Base-by-base conservation (phyloP, 2,888 invertebrate species). In the Pterobdella sp. region DNA sequence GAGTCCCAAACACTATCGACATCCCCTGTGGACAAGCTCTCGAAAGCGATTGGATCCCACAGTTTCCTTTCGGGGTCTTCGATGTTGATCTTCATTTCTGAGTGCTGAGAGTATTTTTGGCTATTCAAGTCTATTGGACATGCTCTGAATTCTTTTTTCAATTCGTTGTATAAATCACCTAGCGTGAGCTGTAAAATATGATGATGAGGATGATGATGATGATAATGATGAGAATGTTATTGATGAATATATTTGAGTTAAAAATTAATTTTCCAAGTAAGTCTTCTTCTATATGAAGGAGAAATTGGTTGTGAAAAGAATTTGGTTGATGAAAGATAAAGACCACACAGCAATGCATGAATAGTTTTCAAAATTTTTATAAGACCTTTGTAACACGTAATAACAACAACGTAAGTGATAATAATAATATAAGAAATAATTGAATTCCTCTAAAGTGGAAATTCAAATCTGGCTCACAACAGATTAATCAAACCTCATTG, bases 31-130 rank as follows among this genome's bases (percentile, higher is more conserved):
- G 10, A 7, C 26, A 63, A 10, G 14, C 31, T 29, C 68, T 37
- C 18, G 36, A 4, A 29, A 1, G 31, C 72, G 26, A 75, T 49
- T 18, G 75, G 74, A 52, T 75, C 75, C 74, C 73, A 68, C n/a
- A 75, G 69, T n/a, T 68, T 72, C n/a, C 75, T 75, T 10, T 42
- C 64, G 7, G 49, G 71, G 22, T 75, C 74, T 52, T 71, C 36
- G 1, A 75, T 35, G 66, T 74, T 75, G 29, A 69, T 72, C n/a
- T 26, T 60, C 72, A 74, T 69, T 67, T 75, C 74, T 34, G 74
- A 73, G 56, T 74, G 60, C 56, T 74, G 73, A 3, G 74, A 65
- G 36, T 49, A 74, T 35, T 64, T 73, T 26, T 49, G 32, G 32
- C 64, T 35, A 22, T 42, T 26, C 22, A 26, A 26, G n/a, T 74